phyloP scores from a whole-genome alignment of 2,888 invertebrate genomes.

The Hylaea fasciaria region DNA sequence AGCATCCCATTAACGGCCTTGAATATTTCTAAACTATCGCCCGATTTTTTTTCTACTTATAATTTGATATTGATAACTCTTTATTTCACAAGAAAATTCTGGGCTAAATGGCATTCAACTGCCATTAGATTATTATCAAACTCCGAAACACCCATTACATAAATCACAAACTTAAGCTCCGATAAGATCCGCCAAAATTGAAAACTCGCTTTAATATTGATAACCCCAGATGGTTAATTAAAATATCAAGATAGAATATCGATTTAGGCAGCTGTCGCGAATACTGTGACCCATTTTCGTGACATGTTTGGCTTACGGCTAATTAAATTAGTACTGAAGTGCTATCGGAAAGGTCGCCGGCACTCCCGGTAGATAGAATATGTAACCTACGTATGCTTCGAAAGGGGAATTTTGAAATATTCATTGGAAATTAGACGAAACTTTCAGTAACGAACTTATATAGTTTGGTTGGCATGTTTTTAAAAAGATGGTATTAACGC shows the following conservation, averaged over 20 bases:
- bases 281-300: slow-evolving; percentile 36
- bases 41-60: too few relatives aligned
- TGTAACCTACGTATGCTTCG: slow-evolving; percentile 11
- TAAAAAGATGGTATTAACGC: too few relatives aligned
- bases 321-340: slow-evolving; percentile 33
- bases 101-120: background rate
- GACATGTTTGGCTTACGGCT: slow-evolving; percentile 30
- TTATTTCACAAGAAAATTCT: too few relatives aligned
- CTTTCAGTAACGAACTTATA: slow-evolving; percentile 1
- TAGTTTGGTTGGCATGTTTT: background rate
- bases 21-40: too few relatives aligned
- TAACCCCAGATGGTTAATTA: slow-evolving; percentile 23
- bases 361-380: slow-evolving; percentile 15
- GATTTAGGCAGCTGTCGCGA: slow-evolving; percentile 34
- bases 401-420: slow-evolving; percentile 14
- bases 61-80: too few relatives aligned
- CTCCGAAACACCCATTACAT: slow-evolving; percentile 1
- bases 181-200: slow-evolving; percentile 15
- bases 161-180: slow-evolving; percentile 18
- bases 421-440: slow-evolving; percentile 16
- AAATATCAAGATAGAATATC: slow-evolving; percentile 26
- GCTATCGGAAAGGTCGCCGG: slow-evolving; percentile 20
- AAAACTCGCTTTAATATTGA: slow-evolving; percentile 19
- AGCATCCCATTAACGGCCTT: too few relatives aligned
- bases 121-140: background rate